phyloP scores from a whole-genome alignment of 2,113 vertebrate species.

The Ibidorhyncha struthersii region DNA sequence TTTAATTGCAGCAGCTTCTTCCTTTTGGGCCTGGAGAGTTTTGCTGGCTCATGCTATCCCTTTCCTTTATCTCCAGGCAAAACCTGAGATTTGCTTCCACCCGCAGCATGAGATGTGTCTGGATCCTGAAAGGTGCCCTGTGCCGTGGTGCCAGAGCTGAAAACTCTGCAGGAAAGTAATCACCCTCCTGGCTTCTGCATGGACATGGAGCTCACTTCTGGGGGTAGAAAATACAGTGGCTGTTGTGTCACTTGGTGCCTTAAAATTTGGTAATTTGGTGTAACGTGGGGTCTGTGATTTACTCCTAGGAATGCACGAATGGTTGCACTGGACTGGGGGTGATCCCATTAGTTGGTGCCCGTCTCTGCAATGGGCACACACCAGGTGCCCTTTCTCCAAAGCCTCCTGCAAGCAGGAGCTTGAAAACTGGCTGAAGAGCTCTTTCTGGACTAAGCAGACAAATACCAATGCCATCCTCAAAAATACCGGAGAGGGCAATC shows the following conservation, averaged over 20 bases:
- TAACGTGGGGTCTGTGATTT: neutral
- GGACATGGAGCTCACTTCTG: accelerated
- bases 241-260: neutral
- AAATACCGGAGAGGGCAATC: neutral
- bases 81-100: neutral
- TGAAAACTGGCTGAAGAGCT: neutral
- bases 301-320: neutral
- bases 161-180: neutral
- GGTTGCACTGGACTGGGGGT: accelerated
- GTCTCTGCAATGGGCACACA: neutral
- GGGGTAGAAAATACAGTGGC: neutral
- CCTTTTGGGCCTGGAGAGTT: neutral
- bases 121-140: neutral
- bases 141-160: neutral
- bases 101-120: neutral
- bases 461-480: neutral
- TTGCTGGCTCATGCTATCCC: accelerated
- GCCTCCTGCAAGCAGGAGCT: accelerated
- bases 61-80: neutral
- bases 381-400: neutral
- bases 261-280: neutral
- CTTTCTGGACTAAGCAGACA: neutral
- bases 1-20: neutral
- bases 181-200: neutral
- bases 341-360: accelerated